A percentile compares a stretch with the other conserved stretches of the same genome.
Evolutionary conservation across 2,113 vertebrate species (phyloP).

Genomic region (Platycercus adscitus): DNA sequence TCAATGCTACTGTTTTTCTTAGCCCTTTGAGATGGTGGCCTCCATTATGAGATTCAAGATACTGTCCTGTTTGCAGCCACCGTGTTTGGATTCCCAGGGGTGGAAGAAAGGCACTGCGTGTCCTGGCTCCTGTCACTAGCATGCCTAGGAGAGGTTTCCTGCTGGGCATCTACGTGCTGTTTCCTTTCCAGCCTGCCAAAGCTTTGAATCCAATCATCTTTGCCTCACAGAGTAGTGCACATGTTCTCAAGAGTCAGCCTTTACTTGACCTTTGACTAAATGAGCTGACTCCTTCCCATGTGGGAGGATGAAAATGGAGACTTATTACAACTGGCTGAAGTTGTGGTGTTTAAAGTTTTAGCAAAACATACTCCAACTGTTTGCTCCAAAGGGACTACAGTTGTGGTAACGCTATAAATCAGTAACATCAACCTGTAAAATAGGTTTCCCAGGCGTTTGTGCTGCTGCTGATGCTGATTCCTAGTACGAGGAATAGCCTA

Average conservation of each 20-base stretch:
- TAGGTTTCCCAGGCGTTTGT: not conserved
- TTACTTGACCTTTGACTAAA: not conserved
- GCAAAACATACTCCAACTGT: not conserved
- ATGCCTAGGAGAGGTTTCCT: not conserved
- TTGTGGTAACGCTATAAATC: constrained; percentile 8
- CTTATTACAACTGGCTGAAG: not conserved
- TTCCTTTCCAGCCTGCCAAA: not conserved
- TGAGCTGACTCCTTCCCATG: not conserved
- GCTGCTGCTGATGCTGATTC: not conserved
- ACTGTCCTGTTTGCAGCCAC: not conserved
- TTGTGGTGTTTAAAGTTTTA: constrained; percentile 21
- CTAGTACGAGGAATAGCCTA: not conserved
- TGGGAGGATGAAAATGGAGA: not conserved
- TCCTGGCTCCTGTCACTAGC: not conserved
- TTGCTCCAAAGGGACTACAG: not conserved
- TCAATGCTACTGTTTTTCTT: not conserved
- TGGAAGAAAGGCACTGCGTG: not conserved
- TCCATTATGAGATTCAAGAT: not conserved
- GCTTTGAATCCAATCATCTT: not conserved
- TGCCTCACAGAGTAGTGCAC: not conserved
- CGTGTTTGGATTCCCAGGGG: not conserved
- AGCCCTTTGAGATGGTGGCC: not conserved
- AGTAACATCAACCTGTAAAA: constrained; percentile 14
- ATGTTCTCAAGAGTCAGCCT: not conserved
- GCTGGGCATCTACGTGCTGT: not conserved